Base-by-base conservation (phyloP, 2,797 vertebrate genomes). In the Cyclura pinguis region DNA sequence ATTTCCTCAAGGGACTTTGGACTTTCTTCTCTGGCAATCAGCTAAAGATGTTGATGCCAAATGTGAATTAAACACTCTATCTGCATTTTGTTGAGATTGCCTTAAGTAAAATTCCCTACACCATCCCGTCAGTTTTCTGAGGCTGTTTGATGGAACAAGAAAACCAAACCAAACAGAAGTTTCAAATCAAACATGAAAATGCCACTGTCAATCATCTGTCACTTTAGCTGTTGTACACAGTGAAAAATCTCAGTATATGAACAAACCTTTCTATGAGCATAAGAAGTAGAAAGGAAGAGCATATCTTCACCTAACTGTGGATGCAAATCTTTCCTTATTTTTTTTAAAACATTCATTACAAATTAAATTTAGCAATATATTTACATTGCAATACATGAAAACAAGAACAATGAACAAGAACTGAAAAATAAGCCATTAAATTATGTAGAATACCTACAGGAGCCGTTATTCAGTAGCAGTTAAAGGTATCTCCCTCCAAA, bases 1-100 rank as follows among this genome's bases (percentile, higher is more conserved):
- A 86, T 84, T 94, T 84, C 91, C 94, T 95, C 85, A 29, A 94
- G 93, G 93, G 94, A 93, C n/a, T 93, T 95, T 88, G 94, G 89
- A 93, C 94, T 95, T 95, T 85, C 91, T 91, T 96, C 91, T 91
- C 92, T 93, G 86, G 82, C 91, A 95, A 94, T 94, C 96, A 95
- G 92, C 88, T 92, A 35, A 95, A 96, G 93, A 93, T 90, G 84
- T 93, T 93, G 94, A 94, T 95, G 92, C 88, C 92, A 93, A 93
- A 91, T 81, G 88, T 80, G 94, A 95, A 96, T 95, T 95, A 96
- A 95, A 96, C 0, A 94, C 92, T 95, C 88, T 93, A 84, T 93
- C 85, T 95, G 89, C 69, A 4, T 89, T 94, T 95, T 91, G 94
- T 73, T 89, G 91, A 92, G 92, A 83, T n/a, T 95, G 88, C 91